Conservation (phyloP, 1,140 invertebrate genomes). For the Steinernema khuongi region DNA sequence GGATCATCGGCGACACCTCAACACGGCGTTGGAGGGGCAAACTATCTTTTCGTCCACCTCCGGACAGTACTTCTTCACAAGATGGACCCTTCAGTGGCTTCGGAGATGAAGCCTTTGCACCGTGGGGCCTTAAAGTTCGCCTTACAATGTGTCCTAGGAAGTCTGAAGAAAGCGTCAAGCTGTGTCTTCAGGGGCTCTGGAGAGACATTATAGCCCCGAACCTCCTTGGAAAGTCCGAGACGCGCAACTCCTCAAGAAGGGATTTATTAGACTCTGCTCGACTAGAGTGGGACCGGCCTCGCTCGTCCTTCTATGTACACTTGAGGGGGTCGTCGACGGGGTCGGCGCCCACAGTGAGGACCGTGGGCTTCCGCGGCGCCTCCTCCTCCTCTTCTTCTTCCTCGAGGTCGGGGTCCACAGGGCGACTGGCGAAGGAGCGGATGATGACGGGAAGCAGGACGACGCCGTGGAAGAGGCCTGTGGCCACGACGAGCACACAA, state of each 20-base stretch:
- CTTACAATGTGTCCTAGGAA: too few relatives aligned
- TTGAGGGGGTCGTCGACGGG: neutral
- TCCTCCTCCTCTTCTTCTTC: neutral
- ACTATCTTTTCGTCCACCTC: too few relatives aligned
- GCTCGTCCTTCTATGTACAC: neutral
- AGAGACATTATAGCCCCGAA: too few relatives aligned
- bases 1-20: too few relatives aligned
- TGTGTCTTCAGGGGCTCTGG: too few relatives aligned
- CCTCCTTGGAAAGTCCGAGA: too few relatives aligned
- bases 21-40: too few relatives aligned
- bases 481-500: constrained; percentile 52
- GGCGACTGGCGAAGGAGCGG: constrained; percentile 48
- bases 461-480: constrained; percentile 56
- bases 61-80: too few relatives aligned
- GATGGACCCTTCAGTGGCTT: too few relatives aligned
- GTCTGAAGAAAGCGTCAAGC: too few relatives aligned
- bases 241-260: neutral
- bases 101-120: too few relatives aligned
- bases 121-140: too few relatives aligned
- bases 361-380: neutral
- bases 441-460: constrained; percentile 57
- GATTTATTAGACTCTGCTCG: neutral
- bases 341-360: neutral
- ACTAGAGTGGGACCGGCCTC: neutral
- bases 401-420: neutral